Evolutionary conservation across 2,888 invertebrate genomes (phyloP), one percentile per base, ranked within the genome.

Genomic region (Trachelus tabidus): DNA sequence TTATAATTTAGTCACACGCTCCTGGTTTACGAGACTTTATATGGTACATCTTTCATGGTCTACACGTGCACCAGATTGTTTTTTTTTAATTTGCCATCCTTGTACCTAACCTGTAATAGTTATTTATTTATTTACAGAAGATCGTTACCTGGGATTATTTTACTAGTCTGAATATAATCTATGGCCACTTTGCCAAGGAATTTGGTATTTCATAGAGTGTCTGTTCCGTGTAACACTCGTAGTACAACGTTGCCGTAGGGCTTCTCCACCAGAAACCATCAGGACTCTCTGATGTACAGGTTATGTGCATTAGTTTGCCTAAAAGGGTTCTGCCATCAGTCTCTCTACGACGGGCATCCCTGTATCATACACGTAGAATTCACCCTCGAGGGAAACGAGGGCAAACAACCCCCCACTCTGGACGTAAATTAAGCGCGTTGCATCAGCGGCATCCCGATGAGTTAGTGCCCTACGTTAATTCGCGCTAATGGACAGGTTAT

Each of bases 271-370:
- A 15, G 40, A 6, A 40, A 40, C 40, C 56, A 56, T 23, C 56
- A 56, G 56, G 56, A 56, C 23, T 56, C 56, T 56, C 56, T 56
- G 56, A 56, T 56, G 56, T 56, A 73, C 76, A 76, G 76, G 78
- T 77, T 78, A 76, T 79, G 73, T 80, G 88, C 87, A 87, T 88
- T 88, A 89, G 88, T 90, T 89, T 87, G 88, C 85, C 89, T 90
- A 90, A 90, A 90, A 90, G 89, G 89, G 89, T 90, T 90, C 86
- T 81, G 84, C 89, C 90, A 90, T 90, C 89, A 88, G 86, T 89
- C 88, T 88, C 86, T 84, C 82, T 85, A 88, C 82, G 78, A 80
- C 75, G 30, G 73, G 34, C 34, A 15, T 34, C 71, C 12, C 71
- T 34, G 33, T 71, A 31, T 12, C 71, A 15, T 30, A 34, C 71